These are phyloP conservation scores for Poeciliopsis turrubarensis DNA, from an alignment of 2,113 vertebrate genomes.

Conservation along the genomic window DNA sequence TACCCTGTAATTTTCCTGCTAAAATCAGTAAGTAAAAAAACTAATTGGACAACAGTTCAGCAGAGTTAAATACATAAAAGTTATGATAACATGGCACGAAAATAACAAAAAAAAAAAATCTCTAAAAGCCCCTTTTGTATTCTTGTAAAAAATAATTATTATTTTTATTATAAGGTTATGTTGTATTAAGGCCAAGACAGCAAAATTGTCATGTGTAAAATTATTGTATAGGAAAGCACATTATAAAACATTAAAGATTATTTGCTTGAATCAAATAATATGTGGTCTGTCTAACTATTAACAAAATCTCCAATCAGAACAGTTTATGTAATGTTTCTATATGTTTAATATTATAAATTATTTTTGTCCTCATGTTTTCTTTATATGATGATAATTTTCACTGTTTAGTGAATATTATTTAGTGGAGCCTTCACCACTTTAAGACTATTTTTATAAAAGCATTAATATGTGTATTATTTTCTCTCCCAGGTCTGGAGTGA, in stretches of 20 bases:
- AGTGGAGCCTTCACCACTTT: not conserved
- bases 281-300: too few relatives aligned
- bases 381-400: not conserved
- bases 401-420: not conserved
- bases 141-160: not conserved
- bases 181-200: not conserved
- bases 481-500: conserved; percentile 95
- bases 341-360: too few relatives aligned
- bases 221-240: too few relatives aligned
- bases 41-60: not conserved
- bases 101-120: not conserved
- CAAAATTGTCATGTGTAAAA: too few relatives aligned
- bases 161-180: not conserved
- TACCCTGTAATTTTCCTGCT: not conserved
- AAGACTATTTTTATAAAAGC: not conserved
- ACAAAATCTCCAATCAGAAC: too few relatives aligned
- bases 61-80: not conserved
- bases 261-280: too few relatives aligned
- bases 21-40: too few relatives aligned
- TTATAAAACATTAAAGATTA: too few relatives aligned
- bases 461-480: conserved; percentile 33
- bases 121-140: not conserved
- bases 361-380: not conserved
- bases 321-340: too few relatives aligned
- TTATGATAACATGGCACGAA: not conserved